These are phyloP conservation scores for Chaetodon trifasciatus DNA, from an alignment of 2,797 vertebrate species.

Conservation along the genomic window DNA sequence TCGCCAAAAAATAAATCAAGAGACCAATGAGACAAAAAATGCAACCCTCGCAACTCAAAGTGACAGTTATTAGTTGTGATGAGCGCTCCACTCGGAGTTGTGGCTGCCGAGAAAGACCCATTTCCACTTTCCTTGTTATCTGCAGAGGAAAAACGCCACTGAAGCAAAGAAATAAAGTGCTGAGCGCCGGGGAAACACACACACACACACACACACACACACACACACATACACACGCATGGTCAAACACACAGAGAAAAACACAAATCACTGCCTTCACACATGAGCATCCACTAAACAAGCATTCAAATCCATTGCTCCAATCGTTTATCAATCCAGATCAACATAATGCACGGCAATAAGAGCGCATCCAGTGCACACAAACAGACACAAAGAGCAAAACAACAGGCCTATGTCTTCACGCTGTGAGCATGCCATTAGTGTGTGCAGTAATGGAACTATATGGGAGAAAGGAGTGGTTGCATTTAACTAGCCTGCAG, in stretches of 20 bases:
- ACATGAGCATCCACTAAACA: constrained; percentile 47
- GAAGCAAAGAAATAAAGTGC: constrained; percentile 71
- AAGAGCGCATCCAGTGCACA: constrained; percentile 14
- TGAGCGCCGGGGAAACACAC: constrained; percentile 54
- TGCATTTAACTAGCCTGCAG: constrained; percentile 73
- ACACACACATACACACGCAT: constrained; percentile 30
- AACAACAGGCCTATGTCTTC: constrained; percentile 27
- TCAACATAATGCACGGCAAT: constrained; percentile 6
- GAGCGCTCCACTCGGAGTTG: constrained; percentile 22
- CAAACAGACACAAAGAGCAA: constrained; percentile 10
- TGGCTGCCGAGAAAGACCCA: constrained; percentile 40
- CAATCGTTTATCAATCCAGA: constrained; percentile 43
- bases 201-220: constrained; percentile 39
- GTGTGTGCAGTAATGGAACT: constrained; percentile 57
- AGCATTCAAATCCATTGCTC: constrained; percentile 39
- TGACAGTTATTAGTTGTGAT: constrained; percentile 63
- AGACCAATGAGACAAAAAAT: constrained; percentile 11
- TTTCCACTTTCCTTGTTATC: constrained; percentile 68
- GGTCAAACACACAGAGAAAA: constrained; percentile 47
- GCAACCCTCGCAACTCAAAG: constrained; percentile 33
- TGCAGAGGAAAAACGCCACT: constrained; percentile 52
- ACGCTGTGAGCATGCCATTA: constrained; percentile 47
- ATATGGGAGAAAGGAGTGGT: constrained; percentile 49
- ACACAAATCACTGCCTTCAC: constrained; percentile 56
- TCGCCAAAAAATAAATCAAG: constrained; percentile 31